A percentile compares a stretch with the other conserved stretches of the same genome.
These are phyloP conservation scores for Heteropelma amictum DNA, from an alignment of 2,888 invertebrate genomes.

Conservation along the genomic window DNA sequence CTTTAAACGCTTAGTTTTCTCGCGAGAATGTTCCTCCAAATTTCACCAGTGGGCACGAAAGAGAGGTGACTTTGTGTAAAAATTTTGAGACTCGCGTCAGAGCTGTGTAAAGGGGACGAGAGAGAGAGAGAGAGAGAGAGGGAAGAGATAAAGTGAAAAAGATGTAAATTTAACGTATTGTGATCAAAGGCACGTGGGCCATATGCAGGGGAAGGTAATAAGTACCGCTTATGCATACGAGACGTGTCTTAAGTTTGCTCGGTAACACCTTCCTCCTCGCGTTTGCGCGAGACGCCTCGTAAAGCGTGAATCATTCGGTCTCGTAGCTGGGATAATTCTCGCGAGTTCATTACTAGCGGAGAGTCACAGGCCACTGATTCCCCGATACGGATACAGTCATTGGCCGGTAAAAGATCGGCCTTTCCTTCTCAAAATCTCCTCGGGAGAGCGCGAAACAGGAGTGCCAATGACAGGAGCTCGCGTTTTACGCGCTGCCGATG, in stretches of 20 bases:
- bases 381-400: not conserved
- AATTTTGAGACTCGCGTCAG: too few relatives aligned
- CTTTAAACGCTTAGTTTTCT: too few relatives aligned
- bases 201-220: conserved; percentile 64
- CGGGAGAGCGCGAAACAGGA: not conserved
- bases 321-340: conserved; percentile 10
- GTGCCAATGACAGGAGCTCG: not conserved
- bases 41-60: too few relatives aligned
- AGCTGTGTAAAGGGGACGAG: not conserved
- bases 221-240: conserved; percentile 72
- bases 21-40: too few relatives aligned
- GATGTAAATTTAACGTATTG: conserved; percentile 50
- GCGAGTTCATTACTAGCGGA: not conserved
- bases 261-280: conserved; percentile 70
- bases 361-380: not conserved
- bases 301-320: conserved; percentile 50
- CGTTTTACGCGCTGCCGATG: not conserved
- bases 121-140: not conserved
- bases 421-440: not conserved
- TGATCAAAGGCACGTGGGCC: conserved; percentile 59
- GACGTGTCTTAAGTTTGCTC: conserved; percentile 46
- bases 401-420: not conserved
- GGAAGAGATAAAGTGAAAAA: not conserved
- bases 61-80: too few relatives aligned
- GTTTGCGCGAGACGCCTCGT: conserved; percentile 5